Percentiles rank a stretch among this genome's conserved stretches.
Evolutionary conservation across 2,113 vertebrate species (phyloP).

Genomic region (Chionis minor): DNA sequence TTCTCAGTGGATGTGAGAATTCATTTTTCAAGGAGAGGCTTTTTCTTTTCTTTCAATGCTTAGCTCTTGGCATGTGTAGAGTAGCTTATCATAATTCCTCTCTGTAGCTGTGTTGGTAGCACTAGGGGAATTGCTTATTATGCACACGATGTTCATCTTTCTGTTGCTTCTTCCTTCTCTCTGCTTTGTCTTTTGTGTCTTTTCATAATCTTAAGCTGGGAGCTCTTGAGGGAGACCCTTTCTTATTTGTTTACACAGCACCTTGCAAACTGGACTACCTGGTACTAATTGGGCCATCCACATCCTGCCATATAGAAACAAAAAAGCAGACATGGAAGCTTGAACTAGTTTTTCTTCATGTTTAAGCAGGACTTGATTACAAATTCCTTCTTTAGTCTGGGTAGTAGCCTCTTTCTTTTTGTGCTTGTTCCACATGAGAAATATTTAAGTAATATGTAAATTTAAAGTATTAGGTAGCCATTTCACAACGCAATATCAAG

Average conservation of each 20-base stretch:
- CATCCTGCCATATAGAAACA: not conserved
- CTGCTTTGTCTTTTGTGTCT: not conserved
- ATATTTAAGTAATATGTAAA: not conserved
- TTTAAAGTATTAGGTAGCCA: not conserved
- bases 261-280: not conserved
- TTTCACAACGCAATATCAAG: not conserved
- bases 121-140: constrained; percentile 8
- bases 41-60: not conserved
- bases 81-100: not conserved
- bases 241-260: not conserved
- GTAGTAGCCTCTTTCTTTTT: not conserved
- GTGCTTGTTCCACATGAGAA: not conserved
- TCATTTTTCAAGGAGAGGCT: not conserved
- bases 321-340: not conserved
- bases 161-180: constrained; percentile 6
- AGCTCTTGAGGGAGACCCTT: not conserved
- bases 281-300: not conserved
- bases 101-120: not conserved
- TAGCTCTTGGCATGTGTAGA: not conserved
- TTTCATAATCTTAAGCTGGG: not conserved
- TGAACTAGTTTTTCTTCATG: not conserved
- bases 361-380: not conserved
- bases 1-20: not conserved
- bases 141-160: not conserved
- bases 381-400: not conserved